Evolutionary conservation across 2,113 vertebrate species (phyloP), one percentile per base, ranked within the genome.

Genomic region (Austrofundulus limnaeus): DNA sequence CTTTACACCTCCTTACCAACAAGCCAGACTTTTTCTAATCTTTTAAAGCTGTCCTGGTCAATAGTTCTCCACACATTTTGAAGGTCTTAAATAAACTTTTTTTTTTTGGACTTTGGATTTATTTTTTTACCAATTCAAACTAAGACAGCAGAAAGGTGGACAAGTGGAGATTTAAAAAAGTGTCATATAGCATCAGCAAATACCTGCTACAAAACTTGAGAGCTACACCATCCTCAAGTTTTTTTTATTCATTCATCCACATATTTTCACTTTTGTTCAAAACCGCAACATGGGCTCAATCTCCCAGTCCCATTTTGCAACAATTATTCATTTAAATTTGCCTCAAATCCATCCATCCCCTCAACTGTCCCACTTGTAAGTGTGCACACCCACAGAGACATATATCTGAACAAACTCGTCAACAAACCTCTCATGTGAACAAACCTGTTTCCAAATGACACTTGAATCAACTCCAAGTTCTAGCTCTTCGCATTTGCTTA

Each of bases 381-480:
- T 48, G 61, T 41, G 39, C 73, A 75, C 63, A 23, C 77, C 70
- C 48, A 57, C 28, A 12, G 0, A 63, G 68, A 67, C 17, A 3
- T 43, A 67, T 43, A 43, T 56, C 43, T n/a, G 25, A 45, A 34
- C 58, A 52, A 48, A 45, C 2, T 5, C 45, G 52, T 38, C 25
- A 61, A 70, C 62, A 57, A 56, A 52, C 47, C 70, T 70, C 46
- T 2, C 66, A 71, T 70, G 72, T 75, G 80, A 85, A 70, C 84
- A 77, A 87, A 89, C 88, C 82, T 82, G 82, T 84, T 84, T 53
- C 23, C n/a, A 68, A 71, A 65, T 37, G 75, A 65, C 73, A 66
- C 54, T 54, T 81, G 72, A 84, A 81, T 61, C 16, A 19, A 47
- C 28, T 74, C 73, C 58, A 75, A 75, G 60, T 60, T 51, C 21